Evolutionary conservation across 2,888 invertebrate species (phyloP).

Genomic region (Reticulitermes lucifugus): DNA sequence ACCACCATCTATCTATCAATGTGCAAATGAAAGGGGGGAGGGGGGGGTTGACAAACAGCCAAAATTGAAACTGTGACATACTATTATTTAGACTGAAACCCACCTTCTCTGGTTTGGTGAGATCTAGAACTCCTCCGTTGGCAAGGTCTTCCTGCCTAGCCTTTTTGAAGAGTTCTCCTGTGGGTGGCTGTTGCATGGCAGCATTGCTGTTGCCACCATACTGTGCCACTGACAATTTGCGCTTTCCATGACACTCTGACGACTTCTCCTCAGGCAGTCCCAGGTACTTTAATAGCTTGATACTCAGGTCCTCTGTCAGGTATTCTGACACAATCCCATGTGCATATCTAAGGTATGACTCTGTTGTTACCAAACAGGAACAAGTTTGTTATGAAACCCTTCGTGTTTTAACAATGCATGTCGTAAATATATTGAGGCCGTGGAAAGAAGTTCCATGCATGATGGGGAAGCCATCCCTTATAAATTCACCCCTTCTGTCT

Average conservation of each 20-base stretch:
- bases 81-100: slow-evolving; percentile 32
- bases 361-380: slow-evolving; percentile 62
- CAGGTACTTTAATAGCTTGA: slow-evolving; percentile 73
- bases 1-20: no score
- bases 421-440: no score
- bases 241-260: slow-evolving; percentile 59
- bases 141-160: slow-evolving; percentile 48
- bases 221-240: slow-evolving; percentile 60
- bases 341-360: slow-evolving; percentile 77
- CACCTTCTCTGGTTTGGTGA: slow-evolving; percentile 62
- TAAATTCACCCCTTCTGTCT: no score
- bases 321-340: slow-evolving; percentile 85
- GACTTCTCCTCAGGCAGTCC: slow-evolving; percentile 71
- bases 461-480: no score
- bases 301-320: slow-evolving; percentile 75
- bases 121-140: slow-evolving; percentile 57
- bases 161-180: slow-evolving; percentile 47
- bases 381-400: neutral
- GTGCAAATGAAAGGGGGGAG: no score
- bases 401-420: no score
- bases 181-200: slow-evolving; percentile 1
- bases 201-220: slow-evolving; percentile 42
- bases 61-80: neutral
- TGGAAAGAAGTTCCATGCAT: no score
- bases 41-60: neutral